Base-by-base conservation (phyloP, 2,797 vertebrate genomes). In the Chaetodon trifasciatus region DNA sequence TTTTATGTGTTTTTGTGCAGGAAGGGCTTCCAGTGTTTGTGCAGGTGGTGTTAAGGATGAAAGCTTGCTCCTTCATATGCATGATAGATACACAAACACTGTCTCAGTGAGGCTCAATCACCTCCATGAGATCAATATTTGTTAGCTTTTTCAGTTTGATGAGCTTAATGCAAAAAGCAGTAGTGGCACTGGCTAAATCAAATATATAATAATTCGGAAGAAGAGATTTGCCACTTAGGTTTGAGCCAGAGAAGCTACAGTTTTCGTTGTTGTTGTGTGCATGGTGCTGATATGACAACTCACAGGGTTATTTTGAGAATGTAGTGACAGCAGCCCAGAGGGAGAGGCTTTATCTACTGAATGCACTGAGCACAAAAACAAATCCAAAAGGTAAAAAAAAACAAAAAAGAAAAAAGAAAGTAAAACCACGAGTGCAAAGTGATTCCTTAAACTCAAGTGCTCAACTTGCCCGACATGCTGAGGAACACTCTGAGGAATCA, bases 241-340 rank as follows among this genome's bases (percentile, higher is more conserved):
- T 74, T 66, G 37, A 55, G 47, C 13, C 23, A 40, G 37, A 57
- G 13, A 24, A 17, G 46, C 21, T 17, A 1, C 6, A 62, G 39
- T 13, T 32, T 56, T 35, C 3, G 24, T n/a, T 0, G 2, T 11
- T 23, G 66, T 11, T 42, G 64, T 37, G 53, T 74, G 63, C 39
- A 42, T 15, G 35, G 6, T 66, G 19, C 49, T 76, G 79, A 72
- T 68, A 61, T 69, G 67, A 49, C 2, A 0, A 28, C 50, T 28
- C 39, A 11, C 23, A 17, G 10, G 21, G 42, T 82, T 46, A 70
- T 74, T 70, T 70, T 74, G 55, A 50, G 46, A 72, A 75, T 49
- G 57, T 39, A 39, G 16, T 68, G 44, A 55, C 5, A 21, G 42
- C 24, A 37, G 5, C 1, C 4, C 15, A 61, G 56, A 21, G 15